Evolutionary conservation across 2,113 vertebrate species (phyloP).

Genomic region (Eurypyga helias): DNA sequence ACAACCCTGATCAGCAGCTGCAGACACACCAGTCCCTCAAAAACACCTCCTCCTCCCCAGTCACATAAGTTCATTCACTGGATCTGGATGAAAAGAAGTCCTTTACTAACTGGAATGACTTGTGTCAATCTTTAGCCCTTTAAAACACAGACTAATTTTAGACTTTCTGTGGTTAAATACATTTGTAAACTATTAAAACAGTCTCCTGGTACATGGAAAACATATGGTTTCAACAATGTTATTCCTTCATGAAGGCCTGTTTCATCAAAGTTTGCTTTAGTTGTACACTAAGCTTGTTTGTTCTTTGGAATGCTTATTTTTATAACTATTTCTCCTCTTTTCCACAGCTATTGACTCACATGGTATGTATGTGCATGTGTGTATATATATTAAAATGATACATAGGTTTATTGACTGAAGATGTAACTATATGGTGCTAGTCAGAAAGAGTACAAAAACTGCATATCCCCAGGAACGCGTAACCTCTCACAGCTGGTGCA

Average conservation of each 20-base stretch:
- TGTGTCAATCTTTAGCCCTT: slow-evolving; percentile 57
- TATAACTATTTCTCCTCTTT: slow-evolving; percentile 30
- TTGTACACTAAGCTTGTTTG: slow-evolving; percentile 41
- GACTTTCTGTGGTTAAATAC: slow-evolving; percentile 64
- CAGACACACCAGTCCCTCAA: not conserved
- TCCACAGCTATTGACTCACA: slow-evolving; percentile 56
- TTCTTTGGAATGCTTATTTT: slow-evolving; percentile 43
- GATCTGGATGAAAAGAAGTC: slow-evolving; percentile 53
- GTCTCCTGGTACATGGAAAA: slow-evolving; percentile 53
- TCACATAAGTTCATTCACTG: slow-evolving; percentile 40
- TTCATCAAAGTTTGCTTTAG: slow-evolving; percentile 55
- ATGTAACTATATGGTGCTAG: not conserved
- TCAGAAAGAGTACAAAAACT: not conserved
- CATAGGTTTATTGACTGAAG: not conserved
- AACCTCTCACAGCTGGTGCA: not conserved
- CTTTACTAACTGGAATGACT: slow-evolving; percentile 55
- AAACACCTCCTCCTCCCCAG: slow-evolving; percentile 8
- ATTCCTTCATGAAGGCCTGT: slow-evolving; percentile 49
- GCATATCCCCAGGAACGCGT: not conserved
- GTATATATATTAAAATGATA: not conserved
- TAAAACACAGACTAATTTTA: slow-evolving; percentile 73
- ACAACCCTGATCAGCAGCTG: not conserved
- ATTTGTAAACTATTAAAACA: slow-evolving; percentile 72
- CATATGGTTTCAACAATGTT: slow-evolving; percentile 69
- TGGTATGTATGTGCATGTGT: not conserved